These are phyloP conservation scores for Danaus melanippus DNA, from an alignment of 1,140 invertebrate species.

Conservation along the genomic window DNA sequence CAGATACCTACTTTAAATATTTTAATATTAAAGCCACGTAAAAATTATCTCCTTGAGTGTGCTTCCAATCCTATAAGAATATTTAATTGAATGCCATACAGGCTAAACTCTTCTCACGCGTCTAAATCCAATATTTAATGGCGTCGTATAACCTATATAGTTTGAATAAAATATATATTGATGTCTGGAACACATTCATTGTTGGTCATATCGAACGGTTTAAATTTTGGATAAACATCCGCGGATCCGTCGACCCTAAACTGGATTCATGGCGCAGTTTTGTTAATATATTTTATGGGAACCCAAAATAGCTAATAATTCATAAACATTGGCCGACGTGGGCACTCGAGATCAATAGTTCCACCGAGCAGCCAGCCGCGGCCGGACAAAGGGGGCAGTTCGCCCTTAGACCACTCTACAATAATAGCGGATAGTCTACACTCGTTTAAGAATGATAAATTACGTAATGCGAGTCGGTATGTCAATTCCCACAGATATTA, in stretches of 20 bases:
- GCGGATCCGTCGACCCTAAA: constrained; percentile 7
- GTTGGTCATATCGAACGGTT: too few species aligned
- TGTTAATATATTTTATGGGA: constrained; percentile 37
- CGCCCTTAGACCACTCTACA: constrained; percentile 45
- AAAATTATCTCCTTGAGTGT: too few species aligned
- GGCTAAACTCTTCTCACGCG: too few species aligned
- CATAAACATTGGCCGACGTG: constrained; percentile 46
- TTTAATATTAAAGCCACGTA: too few species aligned
- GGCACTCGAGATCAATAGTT: constrained; percentile 36
- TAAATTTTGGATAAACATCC: too few species aligned
- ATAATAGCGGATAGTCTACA: constrained; percentile 49
- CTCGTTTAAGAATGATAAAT: constrained; percentile 71
- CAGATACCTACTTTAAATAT: too few species aligned
- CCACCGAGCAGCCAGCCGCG: constrained; percentile 34
- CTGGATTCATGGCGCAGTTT: constrained; percentile 14
- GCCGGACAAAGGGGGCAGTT: constrained; percentile 36
- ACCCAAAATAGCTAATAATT: constrained; percentile 48
- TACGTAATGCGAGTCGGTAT: constrained; percentile 64
- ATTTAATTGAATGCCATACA: too few species aligned
- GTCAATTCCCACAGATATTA: constrained; percentile 72
- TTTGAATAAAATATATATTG: too few species aligned
- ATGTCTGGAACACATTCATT: too few species aligned
- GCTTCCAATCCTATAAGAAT: too few species aligned
- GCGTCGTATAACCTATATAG: too few species aligned
- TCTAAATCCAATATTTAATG: too few species aligned